phyloP scores from a whole-genome alignment of 1,140 invertebrate species.

The Octopus bimaculoides region DNA sequence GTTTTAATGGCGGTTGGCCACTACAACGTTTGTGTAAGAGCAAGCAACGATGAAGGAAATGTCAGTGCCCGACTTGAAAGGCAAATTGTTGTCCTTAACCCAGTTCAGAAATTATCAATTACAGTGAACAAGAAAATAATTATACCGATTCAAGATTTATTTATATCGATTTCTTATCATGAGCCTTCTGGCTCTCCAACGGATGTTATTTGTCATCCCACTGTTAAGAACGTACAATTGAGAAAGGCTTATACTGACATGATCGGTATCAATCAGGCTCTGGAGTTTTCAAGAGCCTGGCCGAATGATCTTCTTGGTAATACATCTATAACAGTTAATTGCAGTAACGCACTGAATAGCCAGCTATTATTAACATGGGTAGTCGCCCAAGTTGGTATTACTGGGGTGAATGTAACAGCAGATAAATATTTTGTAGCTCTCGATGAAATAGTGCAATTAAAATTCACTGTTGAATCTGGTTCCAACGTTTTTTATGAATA shows the following conservation, averaged over 20 bases:
- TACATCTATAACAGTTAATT: conserved; percentile 23
- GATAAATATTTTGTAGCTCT: conserved; percentile 20
- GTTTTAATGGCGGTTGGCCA: conserved; percentile 20
- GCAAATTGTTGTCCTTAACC: conserved; percentile 23
- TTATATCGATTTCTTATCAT: conserved; percentile 15
- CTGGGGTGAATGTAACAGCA: conserved; percentile 15
- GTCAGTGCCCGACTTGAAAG: not conserved
- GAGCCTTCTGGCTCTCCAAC: conserved; percentile 21
- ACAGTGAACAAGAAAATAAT: conserved; percentile 17
- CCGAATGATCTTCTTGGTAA: conserved; percentile 22
- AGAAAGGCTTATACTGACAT: conserved; percentile 11
- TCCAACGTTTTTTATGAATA: conserved; percentile 26
- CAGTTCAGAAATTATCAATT: conserved; percentile 24
- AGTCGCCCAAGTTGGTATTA: conserved; percentile 24
- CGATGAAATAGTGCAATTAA: conserved; percentile 20
- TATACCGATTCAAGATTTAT: conserved; percentile 24
- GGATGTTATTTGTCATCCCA: conserved; percentile 22
- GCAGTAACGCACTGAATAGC: conserved; percentile 29
- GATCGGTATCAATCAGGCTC: conserved; percentile 17
- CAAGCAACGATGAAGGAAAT: conserved; percentile 22
- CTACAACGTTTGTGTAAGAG: conserved; percentile 24
- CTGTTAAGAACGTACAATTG: not conserved
- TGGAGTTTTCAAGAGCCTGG: conserved; percentile 19
- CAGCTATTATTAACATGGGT: conserved; percentile 22
- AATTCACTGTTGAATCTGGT: conserved; percentile 23